These are phyloP conservation scores for Diadophis punctatus DNA, from an alignment of 2,113 vertebrate genomes.

Conservation along the genomic window DNA sequence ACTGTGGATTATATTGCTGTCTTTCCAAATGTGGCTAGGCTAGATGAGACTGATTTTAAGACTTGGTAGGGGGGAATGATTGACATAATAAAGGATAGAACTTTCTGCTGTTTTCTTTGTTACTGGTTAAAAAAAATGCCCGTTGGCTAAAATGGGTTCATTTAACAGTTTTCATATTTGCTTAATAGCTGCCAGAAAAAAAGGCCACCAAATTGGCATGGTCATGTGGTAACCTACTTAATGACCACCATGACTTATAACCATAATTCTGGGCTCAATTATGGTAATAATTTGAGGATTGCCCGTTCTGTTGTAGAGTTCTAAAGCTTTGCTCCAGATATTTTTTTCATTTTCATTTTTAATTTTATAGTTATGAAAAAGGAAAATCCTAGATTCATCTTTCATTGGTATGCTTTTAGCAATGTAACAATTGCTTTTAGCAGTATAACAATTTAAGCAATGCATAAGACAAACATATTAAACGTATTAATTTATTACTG, in stretches of 20 bases:
- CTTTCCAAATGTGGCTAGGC: constrained; percentile 63
- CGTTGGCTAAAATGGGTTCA: too few species aligned
- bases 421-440: too few species aligned
- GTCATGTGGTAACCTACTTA: too few species aligned
- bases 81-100: constrained; percentile 47
- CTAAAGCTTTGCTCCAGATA: background rate
- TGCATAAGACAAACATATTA: background rate
- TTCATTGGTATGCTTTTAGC: background rate
- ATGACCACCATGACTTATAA: too few species aligned
- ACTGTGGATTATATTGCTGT: constrained; percentile 65
- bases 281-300: too few species aligned
- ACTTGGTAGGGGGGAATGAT: too few species aligned
- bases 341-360: background rate
- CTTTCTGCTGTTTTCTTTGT: constrained; percentile 22
- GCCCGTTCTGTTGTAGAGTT: background rate
- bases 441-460: background rate
- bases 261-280: too few species aligned
- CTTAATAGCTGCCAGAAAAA: too few species aligned
- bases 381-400: background rate
- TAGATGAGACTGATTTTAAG: constrained; percentile 49
- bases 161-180: too few species aligned
- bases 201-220: too few species aligned
- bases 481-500: background rate
- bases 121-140: too few species aligned
- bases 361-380: background rate